These are phyloP conservation scores for Seira musarum DNA, from an alignment of 2,888 invertebrate genomes.

Conservation along the genomic window DNA sequence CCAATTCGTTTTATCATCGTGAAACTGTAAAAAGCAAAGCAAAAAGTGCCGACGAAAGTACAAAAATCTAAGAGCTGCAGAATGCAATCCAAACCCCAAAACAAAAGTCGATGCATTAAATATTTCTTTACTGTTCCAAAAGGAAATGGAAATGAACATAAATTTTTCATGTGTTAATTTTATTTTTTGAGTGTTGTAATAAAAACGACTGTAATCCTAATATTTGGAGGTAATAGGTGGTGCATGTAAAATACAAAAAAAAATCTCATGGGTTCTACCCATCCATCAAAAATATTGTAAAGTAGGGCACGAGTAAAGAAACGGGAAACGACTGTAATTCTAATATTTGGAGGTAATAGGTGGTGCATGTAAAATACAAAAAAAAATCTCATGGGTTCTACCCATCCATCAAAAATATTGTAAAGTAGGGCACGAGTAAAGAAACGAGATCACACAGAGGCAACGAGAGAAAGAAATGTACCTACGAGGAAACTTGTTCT, in stretches of 20 bases:
- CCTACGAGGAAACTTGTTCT: neutral
- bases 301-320: constrained; percentile 4
- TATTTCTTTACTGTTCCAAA: neutral
- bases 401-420: constrained; percentile 56
- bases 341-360: no score
- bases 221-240: no score
- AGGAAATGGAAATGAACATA: constrained; percentile 9
- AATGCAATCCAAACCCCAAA: no score
- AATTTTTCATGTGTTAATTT: neutral
- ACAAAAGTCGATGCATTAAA: no score
- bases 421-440: constrained; percentile 1
- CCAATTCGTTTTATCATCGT: constrained; percentile 11
- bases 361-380: neutral
- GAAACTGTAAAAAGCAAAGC: neutral
- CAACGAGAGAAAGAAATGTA: neutral
- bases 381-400: constrained; percentile 51
- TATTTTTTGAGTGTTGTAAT: constrained; percentile 4
- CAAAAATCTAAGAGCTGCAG: neutral
- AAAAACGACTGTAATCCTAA: neutral
- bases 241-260: constrained; percentile 9
- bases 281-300: constrained; percentile 53
- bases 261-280: constrained; percentile 53
- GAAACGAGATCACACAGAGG: neutral
- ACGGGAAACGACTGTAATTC: neutral
- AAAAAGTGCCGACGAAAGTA: constrained; percentile 1